Evolutionary conservation across 1,140 invertebrate genomes (phyloP).

Genomic region (Melanaphis sacchari): DNA sequence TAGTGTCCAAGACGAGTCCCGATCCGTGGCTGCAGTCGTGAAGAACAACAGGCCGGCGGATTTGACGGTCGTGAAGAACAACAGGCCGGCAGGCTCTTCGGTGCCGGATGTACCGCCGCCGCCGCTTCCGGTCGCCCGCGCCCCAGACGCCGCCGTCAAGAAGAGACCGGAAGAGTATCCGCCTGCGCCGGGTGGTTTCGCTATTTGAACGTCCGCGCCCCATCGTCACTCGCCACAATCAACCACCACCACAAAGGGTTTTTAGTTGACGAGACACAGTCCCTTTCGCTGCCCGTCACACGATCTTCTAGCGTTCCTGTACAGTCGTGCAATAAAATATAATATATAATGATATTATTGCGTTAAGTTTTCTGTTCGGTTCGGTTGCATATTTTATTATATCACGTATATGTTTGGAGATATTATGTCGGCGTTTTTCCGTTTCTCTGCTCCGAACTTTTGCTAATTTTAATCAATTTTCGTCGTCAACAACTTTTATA

Average conservation of each 20-base stretch:
- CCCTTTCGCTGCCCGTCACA: neutral
- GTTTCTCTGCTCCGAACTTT: neutral
- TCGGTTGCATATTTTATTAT: neutral
- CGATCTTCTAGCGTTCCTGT: neutral
- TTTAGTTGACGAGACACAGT: neutral
- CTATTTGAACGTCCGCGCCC: neutral
- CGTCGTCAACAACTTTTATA: neutral
- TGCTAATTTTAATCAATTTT: neutral
- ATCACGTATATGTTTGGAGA: neutral
- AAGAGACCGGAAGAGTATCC: conserved; percentile 41
- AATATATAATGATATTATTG: neutral
- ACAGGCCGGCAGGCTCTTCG: neutral
- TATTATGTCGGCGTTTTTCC: neutral
- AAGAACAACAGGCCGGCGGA: neutral
- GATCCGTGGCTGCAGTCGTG: neutral
- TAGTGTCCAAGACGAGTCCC: neutral
- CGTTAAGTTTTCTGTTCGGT: neutral
- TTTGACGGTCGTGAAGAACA: neutral
- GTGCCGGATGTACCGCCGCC: conserved; percentile 47
- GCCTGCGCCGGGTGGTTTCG: conserved; percentile 17
- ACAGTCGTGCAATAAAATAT: neutral
- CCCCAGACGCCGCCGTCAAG: neutral
- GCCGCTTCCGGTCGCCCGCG: neutral
- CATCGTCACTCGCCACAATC: neutral
- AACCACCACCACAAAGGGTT: neutral